These are phyloP conservation scores for Sylvilagus floridanus DNA, from an alignment of 2,797 vertebrate genomes.

Conservation along the genomic window DNA sequence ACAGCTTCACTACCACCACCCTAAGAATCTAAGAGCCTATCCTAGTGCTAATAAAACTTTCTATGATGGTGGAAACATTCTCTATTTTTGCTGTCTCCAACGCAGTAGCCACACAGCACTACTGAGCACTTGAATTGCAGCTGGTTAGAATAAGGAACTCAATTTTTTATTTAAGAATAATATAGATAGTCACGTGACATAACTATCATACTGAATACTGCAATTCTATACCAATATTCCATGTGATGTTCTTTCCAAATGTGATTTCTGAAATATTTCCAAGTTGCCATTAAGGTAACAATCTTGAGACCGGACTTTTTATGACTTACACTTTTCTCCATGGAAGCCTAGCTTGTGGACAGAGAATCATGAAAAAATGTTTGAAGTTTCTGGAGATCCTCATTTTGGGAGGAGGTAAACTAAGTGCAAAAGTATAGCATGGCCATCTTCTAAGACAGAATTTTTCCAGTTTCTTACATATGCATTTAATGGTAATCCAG, in stretches of 20 bases:
- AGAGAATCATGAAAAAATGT: background rate
- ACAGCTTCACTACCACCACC: too few species aligned
- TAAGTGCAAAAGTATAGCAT: background rate
- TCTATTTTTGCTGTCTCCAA: background rate
- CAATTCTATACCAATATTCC: background rate
- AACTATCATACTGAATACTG: background rate
- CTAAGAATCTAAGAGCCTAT: background rate
- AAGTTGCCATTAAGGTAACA: background rate
- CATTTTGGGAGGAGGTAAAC: background rate
- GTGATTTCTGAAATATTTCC: conserved; percentile 40
- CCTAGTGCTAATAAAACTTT: background rate
- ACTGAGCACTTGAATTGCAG: background rate
- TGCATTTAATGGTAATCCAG: background rate
- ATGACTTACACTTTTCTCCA: background rate
- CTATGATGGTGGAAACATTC: background rate
- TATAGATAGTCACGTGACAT: background rate
- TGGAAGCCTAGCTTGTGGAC: background rate
- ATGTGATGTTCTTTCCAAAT: background rate
- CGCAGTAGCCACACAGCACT: background rate
- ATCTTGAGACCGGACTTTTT: background rate
- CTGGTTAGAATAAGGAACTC: background rate
- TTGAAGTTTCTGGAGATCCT: background rate
- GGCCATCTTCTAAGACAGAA: background rate
- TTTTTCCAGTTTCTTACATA: background rate
- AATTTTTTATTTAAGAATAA: background rate